Base-by-base conservation (phyloP, 2,888 invertebrate genomes). In the Apantesis nais region DNA sequence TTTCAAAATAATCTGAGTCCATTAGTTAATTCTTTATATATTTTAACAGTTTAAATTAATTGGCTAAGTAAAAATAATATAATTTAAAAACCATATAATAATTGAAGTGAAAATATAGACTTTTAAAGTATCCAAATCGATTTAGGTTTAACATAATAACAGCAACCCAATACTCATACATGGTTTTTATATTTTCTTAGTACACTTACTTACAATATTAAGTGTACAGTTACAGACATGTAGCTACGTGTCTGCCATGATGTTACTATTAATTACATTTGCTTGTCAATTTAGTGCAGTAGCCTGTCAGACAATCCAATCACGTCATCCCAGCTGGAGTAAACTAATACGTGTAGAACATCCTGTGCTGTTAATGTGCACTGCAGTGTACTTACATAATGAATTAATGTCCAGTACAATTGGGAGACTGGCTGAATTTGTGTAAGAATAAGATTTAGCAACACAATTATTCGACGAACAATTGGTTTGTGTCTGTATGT, bases 231-330 rank as follows among this genome's bases (percentile, higher is more conserved):
- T 34, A 52, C n/a, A 65, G 14, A 11, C 12, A 29, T 52, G 34
- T 66, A 41, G 39, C 22, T 48, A 22, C 9, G 3, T 22, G 2
- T 63, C 29, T 25, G 7, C 63, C 22, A 44, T 25, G 62, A 14
- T 66, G 52, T 52, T 58, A 55, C 58, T 61, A 60, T 70, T 82
- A 78, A 79, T 81, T 74, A 78, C 70, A 76, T 79, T 80, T 73
- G 67, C 75, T 72, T 74, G 73, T 82, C 76, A 82, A 79, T 80
- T 76, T 73, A 44, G 60, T 74, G 62, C 70, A 73, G 71, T 67
- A 73, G 70, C 66, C 65, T 73, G 73, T 67, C 67, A 70, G 70
- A 74, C 68, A 72, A 80, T 77, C 62, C 68, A 78, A 82, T 81
- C 73, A 75, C 75, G 77, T 74, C 75, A 71, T 74, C 72, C 75